Conservation (phyloP, 2,888 invertebrate species). For the Caenorhabditis sp. region DNA sequence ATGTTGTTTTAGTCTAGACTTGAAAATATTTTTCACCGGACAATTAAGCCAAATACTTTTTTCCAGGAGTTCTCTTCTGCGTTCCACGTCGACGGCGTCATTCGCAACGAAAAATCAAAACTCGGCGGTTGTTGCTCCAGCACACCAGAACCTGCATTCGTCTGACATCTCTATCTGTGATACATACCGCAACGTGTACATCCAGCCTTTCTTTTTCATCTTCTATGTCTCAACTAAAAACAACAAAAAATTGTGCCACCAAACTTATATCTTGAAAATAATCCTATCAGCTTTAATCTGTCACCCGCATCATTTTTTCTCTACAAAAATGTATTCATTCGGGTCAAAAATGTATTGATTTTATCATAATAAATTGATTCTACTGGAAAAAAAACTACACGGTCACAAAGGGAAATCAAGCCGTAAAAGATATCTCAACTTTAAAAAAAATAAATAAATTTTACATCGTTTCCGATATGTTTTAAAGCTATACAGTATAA, state of each 20-base stretch:
- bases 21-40: too few relatives aligned
- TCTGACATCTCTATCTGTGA: constrained; percentile 12
- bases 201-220: neutral
- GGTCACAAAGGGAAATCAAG: too few relatives aligned
- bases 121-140: constrained; percentile 45
- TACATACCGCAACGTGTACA: neutral
- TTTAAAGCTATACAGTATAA: neutral
- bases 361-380: neutral
- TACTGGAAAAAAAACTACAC: too few relatives aligned
- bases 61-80: constrained; percentile 64
- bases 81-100: constrained; percentile 71
- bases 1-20: too few relatives aligned
- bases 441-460: too few relatives aligned
- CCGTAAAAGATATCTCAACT: too few relatives aligned
- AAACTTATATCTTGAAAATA: neutral
- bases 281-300: neutral
- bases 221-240: neutral
- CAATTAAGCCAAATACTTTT: too few relatives aligned
- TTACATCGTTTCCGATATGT: neutral
- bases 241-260: neutral
- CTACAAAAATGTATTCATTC: neutral
- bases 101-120: constrained; percentile 59
- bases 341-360: neutral
- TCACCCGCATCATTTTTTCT: neutral
- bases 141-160: constrained; percentile 40